Evolutionary conservation across 2,888 invertebrate species (phyloP), one percentile per base, ranked within the genome.

Genomic region (Acanthopleura granulata): DNA sequence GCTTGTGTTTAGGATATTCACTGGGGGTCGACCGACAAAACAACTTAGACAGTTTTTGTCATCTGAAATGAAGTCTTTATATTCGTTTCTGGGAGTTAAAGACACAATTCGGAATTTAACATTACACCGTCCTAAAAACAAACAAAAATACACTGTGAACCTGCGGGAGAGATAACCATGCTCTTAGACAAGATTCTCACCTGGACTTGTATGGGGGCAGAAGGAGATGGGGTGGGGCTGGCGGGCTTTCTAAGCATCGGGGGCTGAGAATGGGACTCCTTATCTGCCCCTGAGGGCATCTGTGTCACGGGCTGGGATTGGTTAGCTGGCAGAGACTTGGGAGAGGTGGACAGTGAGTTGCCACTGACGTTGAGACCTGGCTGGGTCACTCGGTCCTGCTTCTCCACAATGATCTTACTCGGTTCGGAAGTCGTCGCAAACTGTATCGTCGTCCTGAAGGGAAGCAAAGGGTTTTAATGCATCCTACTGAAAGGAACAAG

Each of bases 381-480:
- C 69, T 80, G 81, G 12, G 88, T 87, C 15, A 87, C 84, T 74
- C 84, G 82, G 77, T 94, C 94, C 75, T 93, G 93, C 81, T 93
- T 94, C 90, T 96, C 96, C 71, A 96, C 94, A 11, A 94, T 92
- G 81, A 96, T 96, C 72, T 94, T 93, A 82, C 95, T 95, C 90
- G 94, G 93, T 86, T 95, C 95, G 0, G 94, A 94, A 0, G 95
- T 94, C 27, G 94, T 94, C 78, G 95, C 94, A 90, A 95, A 95
- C 80, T 40, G 40, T 40, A 40, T 40, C 4, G 40, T 40, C 40
- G 40, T 40, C 4, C 40, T 40, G 40, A 40, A 9, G 40, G 40
- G 9, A 40, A 40, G 9, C 40, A 9, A 3, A 40, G 40, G 40
- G 9, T 40, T 40, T 40, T 40, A 40, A 3, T 40, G 3, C 40